phyloP scores from a whole-genome alignment of 1,140 invertebrate genomes.

The Trichonephila clavipes region DNA sequence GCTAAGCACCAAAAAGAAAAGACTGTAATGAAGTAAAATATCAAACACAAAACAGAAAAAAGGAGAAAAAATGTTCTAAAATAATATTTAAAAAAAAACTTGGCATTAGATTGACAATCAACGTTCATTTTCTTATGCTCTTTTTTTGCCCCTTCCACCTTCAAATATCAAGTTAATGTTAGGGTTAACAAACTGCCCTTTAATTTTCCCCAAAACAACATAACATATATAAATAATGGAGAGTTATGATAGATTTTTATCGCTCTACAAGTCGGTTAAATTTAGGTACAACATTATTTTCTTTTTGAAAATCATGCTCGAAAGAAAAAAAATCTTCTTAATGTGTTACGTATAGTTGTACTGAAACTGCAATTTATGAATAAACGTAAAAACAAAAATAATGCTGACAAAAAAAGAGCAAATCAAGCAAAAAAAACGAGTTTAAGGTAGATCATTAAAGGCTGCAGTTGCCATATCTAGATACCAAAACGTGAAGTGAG shows the following conservation, averaged over 20 bases:
- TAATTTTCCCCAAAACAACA: background rate
- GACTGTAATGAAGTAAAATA: background rate
- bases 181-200: background rate
- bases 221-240: background rate
- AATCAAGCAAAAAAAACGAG: background rate
- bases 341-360: background rate
- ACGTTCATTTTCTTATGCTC: background rate
- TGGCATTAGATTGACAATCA: background rate
- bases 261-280: background rate
- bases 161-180: background rate
- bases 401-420: background rate
- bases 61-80: background rate
- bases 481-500: too few relatives aligned
- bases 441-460: too few relatives aligned
- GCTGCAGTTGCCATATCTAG: too few relatives aligned
- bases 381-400: background rate
- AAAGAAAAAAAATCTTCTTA: background rate
- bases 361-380: background rate
- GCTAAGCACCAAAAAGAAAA: background rate
- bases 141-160: background rate
- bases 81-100: constrained; percentile 6
- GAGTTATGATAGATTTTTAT: background rate
- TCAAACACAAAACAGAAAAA: background rate
- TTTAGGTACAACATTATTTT: background rate
- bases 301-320: background rate